Conservation (phyloP, 2,113 vertebrate species). For the Toxostoma redivivum region DNA sequence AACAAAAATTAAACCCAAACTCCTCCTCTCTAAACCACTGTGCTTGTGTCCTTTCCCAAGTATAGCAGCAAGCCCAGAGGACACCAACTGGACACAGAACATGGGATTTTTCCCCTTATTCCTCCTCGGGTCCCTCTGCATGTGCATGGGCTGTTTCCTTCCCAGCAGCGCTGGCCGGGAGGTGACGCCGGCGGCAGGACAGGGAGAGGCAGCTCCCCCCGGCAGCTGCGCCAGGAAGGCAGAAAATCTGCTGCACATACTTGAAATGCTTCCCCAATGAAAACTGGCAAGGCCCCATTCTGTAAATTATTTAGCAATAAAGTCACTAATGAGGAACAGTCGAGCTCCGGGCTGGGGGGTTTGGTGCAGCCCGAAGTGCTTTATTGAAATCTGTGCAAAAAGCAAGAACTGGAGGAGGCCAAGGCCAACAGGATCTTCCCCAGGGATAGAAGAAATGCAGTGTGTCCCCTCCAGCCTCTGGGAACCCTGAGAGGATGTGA, state of each 20-base stretch:
- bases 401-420: neutral
- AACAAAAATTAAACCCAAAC: neutral
- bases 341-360: neutral
- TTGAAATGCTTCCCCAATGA: conserved; percentile 67
- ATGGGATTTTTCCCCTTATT: fast-evolving
- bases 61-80: neutral
- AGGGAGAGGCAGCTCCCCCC: neutral
- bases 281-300: conserved; percentile 55
- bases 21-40: neutral
- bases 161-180: fast-evolving
- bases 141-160: fast-evolving
- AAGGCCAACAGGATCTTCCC: neutral
- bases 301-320: conserved; percentile 66
- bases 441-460: neutral
- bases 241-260: conserved; percentile 61
- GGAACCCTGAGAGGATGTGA: neutral
- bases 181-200: neutral
- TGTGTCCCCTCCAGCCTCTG: neutral
- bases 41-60: fast-evolving
- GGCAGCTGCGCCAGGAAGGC: conserved; percentile 63
- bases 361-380: neutral
- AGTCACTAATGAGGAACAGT: conserved; percentile 59
- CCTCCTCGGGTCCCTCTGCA: neutral
- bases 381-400: neutral
- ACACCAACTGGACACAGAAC: fast-evolving